These are phyloP conservation scores for Holothuria glaberrima DNA, from an alignment of 35 echinoderm and acorn worm species.

Conservation along the genomic window DNA sequence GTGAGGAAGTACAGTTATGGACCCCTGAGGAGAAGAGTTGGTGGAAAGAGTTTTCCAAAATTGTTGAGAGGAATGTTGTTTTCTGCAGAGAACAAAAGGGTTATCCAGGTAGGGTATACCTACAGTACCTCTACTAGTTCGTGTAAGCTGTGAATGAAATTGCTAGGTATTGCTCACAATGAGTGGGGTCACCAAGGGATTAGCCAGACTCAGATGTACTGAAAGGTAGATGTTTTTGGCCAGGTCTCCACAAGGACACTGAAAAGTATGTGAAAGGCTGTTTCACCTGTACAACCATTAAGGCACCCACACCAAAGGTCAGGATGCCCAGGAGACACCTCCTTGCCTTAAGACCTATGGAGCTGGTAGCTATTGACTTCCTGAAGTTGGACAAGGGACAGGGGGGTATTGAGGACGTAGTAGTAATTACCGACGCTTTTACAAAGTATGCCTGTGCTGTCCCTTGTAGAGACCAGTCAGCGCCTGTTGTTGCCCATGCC, in stretches of 20 bases:
- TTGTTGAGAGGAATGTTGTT: conserved; percentile 16
- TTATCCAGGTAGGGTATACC: background rate
- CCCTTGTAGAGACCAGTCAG: conserved; percentile 52
- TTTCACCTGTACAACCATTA: conserved; percentile 49
- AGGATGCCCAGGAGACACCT: conserved; percentile 34
- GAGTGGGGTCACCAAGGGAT: conserved; percentile 37
- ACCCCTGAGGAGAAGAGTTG: conserved; percentile 26
- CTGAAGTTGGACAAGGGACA: conserved; percentile 51
- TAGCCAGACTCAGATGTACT: background rate
- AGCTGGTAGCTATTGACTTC: conserved; percentile 61
- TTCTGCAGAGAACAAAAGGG: background rate
- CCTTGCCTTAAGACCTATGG: conserved; percentile 55
- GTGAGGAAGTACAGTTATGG: background rate
- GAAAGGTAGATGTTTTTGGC: conserved; percentile 69
- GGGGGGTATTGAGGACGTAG: conserved; percentile 50
- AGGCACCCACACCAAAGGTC: conserved; percentile 41
- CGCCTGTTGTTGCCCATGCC: conserved; percentile 34
- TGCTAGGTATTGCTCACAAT: conserved; percentile 20
- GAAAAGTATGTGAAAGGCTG: conserved; percentile 41
- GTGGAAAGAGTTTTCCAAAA: conserved; percentile 18
- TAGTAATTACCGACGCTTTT: conserved; percentile 58
- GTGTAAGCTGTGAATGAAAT: background rate
- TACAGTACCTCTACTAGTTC: conserved; percentile 34
- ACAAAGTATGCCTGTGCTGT: conserved; percentile 52
- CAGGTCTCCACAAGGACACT: conserved; percentile 52